phyloP scores from a whole-genome alignment of 2,113 vertebrate genomes.

The Okapia johnstoni region DNA sequence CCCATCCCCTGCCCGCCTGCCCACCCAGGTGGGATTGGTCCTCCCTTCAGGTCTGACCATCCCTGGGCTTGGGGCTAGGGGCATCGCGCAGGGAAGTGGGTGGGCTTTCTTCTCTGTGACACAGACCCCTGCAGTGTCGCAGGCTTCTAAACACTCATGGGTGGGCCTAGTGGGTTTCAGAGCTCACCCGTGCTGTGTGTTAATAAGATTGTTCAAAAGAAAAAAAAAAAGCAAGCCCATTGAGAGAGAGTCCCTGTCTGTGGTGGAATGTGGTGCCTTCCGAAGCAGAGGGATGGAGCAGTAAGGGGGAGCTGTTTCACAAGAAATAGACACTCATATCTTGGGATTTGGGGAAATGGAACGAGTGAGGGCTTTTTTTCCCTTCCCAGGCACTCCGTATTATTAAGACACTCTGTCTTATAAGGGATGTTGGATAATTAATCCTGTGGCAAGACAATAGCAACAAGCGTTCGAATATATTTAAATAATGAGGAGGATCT shows the following conservation, averaged over 20 bases:
- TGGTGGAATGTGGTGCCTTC: slow-evolving; percentile 54
- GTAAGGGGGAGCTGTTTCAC: slow-evolving; percentile 88
- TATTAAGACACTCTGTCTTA: slow-evolving; percentile 85
- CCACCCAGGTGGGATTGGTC: neutral
- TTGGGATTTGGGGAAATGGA: slow-evolving; percentile 76
- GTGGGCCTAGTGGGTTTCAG: neutral
- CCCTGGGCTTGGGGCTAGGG: neutral
- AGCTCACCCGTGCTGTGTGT: neutral
- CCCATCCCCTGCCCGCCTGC: neutral
- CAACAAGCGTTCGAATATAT: slow-evolving; percentile 81
- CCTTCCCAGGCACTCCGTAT: slow-evolving; percentile 65
- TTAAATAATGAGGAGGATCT: slow-evolving; percentile 83
- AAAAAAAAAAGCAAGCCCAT: neutral
- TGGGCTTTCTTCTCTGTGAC: neutral
- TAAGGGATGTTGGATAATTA: slow-evolving; percentile 81
- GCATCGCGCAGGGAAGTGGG: neutral
- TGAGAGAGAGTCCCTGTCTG: neutral
- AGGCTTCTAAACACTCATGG: slow-evolving; percentile 35
- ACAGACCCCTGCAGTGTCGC: neutral
- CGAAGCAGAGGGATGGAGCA: slow-evolving; percentile 75
- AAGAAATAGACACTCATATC: slow-evolving; percentile 76
- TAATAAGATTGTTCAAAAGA: neutral
- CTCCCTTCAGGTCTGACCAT: neutral
- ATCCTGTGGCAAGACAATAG: slow-evolving; percentile 73
- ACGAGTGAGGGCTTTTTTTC: slow-evolving; percentile 2